Percentiles rank a stretch among this genome's conserved stretches.
phyloP scores from a whole-genome alignment of 2,113 vertebrate species.

The Diadophis punctatus region DNA sequence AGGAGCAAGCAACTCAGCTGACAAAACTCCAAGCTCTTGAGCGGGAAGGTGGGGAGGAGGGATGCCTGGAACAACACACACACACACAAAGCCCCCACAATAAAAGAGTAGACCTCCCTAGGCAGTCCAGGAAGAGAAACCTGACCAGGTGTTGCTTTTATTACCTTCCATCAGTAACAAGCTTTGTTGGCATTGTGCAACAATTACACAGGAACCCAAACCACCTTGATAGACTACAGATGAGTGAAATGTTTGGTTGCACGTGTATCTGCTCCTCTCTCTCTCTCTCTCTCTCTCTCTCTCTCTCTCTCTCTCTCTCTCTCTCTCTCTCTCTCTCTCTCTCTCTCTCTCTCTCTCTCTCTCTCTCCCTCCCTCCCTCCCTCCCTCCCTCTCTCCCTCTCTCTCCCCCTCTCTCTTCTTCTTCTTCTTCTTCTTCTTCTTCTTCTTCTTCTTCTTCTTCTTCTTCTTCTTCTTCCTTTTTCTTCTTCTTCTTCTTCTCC shows the following conservation, averaged over 20 bases:
- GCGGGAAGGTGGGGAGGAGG: rapidly evolving
- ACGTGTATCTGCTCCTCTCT: too few species aligned
- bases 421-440: too few species aligned
- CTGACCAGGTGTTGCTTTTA: neutral
- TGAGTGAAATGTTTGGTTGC: neutral
- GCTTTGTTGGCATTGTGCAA: neutral
- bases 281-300: too few species aligned
- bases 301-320: too few species aligned
- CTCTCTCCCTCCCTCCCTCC: too few species aligned
- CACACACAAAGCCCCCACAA: neutral
- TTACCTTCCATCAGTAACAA: neutral
- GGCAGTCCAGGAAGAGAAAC: neutral
- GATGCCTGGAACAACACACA: neutral
- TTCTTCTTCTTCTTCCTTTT: too few species aligned
- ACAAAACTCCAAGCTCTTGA: neutral
- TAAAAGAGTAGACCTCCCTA: neutral
- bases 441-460: too few species aligned
- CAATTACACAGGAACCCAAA: slow-evolving; percentile 18
- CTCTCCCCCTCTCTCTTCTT: too few species aligned
- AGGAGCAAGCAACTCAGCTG: neutral
- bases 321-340: too few species aligned
- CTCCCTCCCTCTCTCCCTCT: too few species aligned
- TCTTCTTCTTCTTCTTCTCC: too few species aligned
- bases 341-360: too few species aligned
- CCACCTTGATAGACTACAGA: neutral